phyloP scores from a whole-genome alignment of 2,113 vertebrate genomes.

The Tenebrosternarchus preto region DNA sequence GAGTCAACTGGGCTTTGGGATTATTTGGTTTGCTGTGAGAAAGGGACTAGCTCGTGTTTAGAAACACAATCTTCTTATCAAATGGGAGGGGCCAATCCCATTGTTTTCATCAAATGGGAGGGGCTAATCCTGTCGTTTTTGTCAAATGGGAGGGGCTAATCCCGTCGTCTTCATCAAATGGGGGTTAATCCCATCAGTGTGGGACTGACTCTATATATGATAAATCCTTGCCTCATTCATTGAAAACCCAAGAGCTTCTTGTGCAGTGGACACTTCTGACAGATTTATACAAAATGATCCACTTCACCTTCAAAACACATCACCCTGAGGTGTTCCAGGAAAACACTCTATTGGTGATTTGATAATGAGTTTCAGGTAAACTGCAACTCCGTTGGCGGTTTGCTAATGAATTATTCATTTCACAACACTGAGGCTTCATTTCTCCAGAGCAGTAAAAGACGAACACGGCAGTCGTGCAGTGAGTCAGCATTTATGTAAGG shows the following conservation, averaged over 20 bases:
- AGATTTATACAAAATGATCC: slow-evolving; percentile 1
- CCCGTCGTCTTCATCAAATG: too few relatives aligned
- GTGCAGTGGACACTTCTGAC: not conserved
- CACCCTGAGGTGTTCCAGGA: not conserved
- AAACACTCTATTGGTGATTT: not conserved
- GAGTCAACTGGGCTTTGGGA: slow-evolving; percentile 2
- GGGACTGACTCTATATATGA: not conserved
- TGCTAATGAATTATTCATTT: not conserved
- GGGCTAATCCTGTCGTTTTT: too few relatives aligned
- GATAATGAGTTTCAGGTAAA: not conserved
- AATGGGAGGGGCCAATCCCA: too few relatives aligned
- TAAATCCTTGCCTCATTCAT: not conserved
- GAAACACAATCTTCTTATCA: not conserved
- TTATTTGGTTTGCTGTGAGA: slow-evolving; percentile 16
- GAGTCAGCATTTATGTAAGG: slow-evolving; percentile 16
- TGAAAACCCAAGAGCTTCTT: not conserved
- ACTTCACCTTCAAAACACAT: not conserved
- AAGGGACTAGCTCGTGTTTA: not conserved
- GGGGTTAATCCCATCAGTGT: not conserved
- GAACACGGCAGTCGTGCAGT: not conserved
- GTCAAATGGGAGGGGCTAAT: too few relatives aligned
- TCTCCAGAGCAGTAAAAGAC: not conserved
- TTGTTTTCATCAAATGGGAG: too few relatives aligned
- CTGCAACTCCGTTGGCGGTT: not conserved
- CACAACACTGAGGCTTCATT: not conserved